Conservation (phyloP, 2,888 invertebrate genomes). For the Nycteola revayana region DNA sequence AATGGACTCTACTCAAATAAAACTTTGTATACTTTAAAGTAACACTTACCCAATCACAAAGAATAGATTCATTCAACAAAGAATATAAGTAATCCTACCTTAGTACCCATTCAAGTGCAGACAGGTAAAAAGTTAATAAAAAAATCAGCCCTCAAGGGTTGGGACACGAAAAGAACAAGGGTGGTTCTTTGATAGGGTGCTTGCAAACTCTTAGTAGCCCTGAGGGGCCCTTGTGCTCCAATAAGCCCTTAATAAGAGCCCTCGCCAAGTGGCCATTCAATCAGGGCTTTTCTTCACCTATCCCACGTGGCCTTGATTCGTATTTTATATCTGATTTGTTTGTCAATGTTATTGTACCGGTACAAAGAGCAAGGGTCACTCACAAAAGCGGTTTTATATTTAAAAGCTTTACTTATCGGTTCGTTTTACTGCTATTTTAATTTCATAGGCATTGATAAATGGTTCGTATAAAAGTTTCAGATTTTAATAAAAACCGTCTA, state of each 20-base stretch:
- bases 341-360: conserved; percentile 61
- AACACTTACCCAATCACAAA: conserved; percentile 21
- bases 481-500: conserved; percentile 29
- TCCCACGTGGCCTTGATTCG: conserved; percentile 75
- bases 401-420: conserved; percentile 61
- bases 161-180: conserved; percentile 75
- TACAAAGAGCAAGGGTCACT: conserved; percentile 62
- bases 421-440: conserved; percentile 56
- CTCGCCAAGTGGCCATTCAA: conserved; percentile 63
- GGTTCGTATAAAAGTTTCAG: conserved; percentile 60
- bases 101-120: conserved; percentile 31
- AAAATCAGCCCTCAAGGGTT: conserved; percentile 54
- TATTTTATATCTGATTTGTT: conserved; percentile 67
- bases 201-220: conserved; percentile 43
- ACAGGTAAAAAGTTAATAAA: conserved; percentile 55
- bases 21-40: conserved; percentile 16
- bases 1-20: conserved; percentile 5
- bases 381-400: conserved; percentile 51
- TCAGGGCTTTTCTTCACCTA: conserved; percentile 62
- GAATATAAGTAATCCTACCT: conserved; percentile 45
- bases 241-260: conserved; percentile 72
- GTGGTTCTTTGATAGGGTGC: conserved; percentile 62
- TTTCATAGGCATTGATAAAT: conserved; percentile 59
- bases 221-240: conserved; percentile 66
- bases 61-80: conserved; percentile 35